phyloP scores from a whole-genome alignment of 1,140 invertebrate genomes.

The Musca domestica region DNA sequence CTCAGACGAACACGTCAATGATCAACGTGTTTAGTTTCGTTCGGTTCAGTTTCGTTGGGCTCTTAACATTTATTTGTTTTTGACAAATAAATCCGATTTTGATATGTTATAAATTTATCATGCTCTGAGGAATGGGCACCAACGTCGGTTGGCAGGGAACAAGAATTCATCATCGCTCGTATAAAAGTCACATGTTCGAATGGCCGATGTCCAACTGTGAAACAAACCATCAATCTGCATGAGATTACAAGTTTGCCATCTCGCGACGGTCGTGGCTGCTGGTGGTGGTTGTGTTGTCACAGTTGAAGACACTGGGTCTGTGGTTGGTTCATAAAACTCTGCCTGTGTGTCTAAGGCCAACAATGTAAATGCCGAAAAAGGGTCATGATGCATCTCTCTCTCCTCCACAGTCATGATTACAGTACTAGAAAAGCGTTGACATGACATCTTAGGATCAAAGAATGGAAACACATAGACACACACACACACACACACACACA shows the following conservation, averaged over 20 bases:
- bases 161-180: slow-evolving; percentile 9
- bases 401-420: too few relatives aligned
- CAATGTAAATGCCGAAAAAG: too few relatives aligned
- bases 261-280: too few relatives aligned
- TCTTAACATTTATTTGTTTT: background rate
- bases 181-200: slow-evolving; percentile 17
- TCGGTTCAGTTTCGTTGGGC: too few relatives aligned
- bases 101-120: slow-evolving; percentile 16
- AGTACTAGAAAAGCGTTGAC: slow-evolving; percentile 27
- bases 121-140: background rate
- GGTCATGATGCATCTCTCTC: too few relatives aligned
- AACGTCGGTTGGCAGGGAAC: background rate
- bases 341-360: too few relatives aligned
- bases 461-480: background rate
- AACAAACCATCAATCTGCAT: slow-evolving; percentile 17
- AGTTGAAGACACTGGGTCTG: too few relatives aligned
- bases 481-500: background rate
- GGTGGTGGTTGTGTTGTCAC: too few relatives aligned
- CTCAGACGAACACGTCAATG: background rate
- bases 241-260: slow-evolving; percentile 14
- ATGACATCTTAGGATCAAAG: slow-evolving; percentile 25
- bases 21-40: slow-evolving; percentile 1
- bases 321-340: too few relatives aligned
- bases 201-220: slow-evolving; percentile 17
- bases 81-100: slow-evolving; percentile 20